Evolutionary conservation across 35 echinoderm and acorn worm genomes (phyloP), one percentile per base, ranked within the genome.

Genomic region (Ophiothrix spiculata): DNA sequence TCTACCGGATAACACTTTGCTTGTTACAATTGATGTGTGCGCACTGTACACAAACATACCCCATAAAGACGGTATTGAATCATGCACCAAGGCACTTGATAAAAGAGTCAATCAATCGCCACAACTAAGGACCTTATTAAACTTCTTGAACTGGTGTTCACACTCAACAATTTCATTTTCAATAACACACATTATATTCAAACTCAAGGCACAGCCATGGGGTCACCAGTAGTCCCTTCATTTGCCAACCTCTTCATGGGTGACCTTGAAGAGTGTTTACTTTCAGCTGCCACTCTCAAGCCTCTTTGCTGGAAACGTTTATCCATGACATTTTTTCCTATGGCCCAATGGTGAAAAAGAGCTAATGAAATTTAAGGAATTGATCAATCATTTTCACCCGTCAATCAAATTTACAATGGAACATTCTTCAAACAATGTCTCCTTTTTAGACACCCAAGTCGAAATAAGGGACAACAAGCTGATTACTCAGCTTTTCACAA

Each of bases 221-320:
- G 79, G 14, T 45, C 79, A 10, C 37, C 37, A 31, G 35, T 81
- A 8, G 79, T 39, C 6, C 79, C 79, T 12, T 45, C 38, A 6
- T 81, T 45, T 35, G 82, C 82, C 28, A 84, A 84, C 56, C 64
- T 84, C 17, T 69, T 84, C 49, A 84, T 84, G 82, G 82, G 56
- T 1, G 32, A 6, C 1, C 33, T 84, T 31, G 82, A 84, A n/a
- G n/a, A n/a, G n/a, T 25, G 29, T 25, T 4, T 69, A 2, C 60
- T 69, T 69, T 8, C 60, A 15, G 29, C 23, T 28, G 4, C 60
- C 29, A 15, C 60, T 25, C 17, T 12, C 29, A 4, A 28, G 3
- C 23, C 6, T 28, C 17, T 10, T 28, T 12, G 6, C 1, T 69
- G 60, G 60, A 69, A 69, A 25, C 60, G 60, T 69, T 69, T 69